Conservation (phyloP, 2,113 vertebrate species). For the Sturnus vulgaris region DNA sequence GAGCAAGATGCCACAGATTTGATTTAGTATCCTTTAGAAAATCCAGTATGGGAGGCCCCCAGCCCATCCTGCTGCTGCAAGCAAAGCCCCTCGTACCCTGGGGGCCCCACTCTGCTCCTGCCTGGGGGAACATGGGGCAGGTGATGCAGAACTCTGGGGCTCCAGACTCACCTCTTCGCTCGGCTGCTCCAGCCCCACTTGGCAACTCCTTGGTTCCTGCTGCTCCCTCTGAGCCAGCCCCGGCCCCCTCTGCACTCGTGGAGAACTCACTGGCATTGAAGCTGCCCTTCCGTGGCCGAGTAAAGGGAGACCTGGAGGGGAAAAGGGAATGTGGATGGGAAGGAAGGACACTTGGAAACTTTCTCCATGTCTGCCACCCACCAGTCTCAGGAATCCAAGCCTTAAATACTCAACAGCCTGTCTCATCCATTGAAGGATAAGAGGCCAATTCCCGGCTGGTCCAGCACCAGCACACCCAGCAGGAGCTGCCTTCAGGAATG, state of each 20-base stretch:
- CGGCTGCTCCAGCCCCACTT: neutral
- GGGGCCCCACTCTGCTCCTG: neutral
- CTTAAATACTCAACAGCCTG: accelerated
- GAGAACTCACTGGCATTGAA: constrained; percentile 72
- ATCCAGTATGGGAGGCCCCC: neutral
- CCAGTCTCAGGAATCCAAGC: accelerated
- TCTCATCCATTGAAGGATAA: accelerated
- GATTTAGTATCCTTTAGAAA: neutral
- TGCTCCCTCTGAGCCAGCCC: neutral
- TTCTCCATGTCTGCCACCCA: accelerated
- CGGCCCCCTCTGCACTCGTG: neutral
- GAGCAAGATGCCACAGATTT: neutral
- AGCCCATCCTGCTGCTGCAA: neutral
- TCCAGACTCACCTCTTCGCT: constrained; percentile 75
- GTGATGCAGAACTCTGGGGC: neutral
- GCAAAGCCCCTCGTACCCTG: accelerated
- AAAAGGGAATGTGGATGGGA: neutral
- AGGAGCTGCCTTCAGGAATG: neutral
- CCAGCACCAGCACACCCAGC: neutral
- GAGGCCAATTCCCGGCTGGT: neutral
- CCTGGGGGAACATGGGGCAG: no score
- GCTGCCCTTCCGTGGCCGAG: constrained; percentile 80
- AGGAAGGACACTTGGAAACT: neutral
- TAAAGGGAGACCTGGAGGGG: constrained; percentile 68
- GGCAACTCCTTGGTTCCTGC: constrained; percentile 47